Percentiles rank a stretch among this genome's conserved stretches.
Evolutionary conservation across 2,888 invertebrate genomes (phyloP).

Genomic region (Aelia acuminata): DNA sequence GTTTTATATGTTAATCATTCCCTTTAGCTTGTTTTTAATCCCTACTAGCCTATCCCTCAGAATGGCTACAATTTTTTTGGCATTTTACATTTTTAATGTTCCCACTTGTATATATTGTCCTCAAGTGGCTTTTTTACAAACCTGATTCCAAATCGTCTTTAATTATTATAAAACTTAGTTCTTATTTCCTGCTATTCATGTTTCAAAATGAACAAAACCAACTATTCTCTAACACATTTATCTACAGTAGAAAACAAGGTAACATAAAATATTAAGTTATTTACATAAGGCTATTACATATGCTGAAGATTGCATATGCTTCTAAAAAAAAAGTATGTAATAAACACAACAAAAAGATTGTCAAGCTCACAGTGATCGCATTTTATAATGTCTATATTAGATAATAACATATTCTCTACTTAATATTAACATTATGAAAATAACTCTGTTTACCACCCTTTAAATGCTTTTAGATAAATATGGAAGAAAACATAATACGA

Average conservation of each 20-base stretch:
- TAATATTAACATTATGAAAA: constrained; percentile 44
- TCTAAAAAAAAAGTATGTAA: not conserved
- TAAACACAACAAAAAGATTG: constrained; percentile 46
- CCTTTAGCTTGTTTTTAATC: not conserved
- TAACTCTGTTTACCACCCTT: constrained; percentile 37
- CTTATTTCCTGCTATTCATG: constrained; percentile 19
- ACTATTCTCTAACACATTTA: constrained; percentile 37
- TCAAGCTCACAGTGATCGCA: constrained; percentile 50
- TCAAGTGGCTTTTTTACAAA: constrained; percentile 20
- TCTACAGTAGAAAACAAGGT: constrained; percentile 36
- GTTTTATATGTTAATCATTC: not conserved
- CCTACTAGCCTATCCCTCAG: not conserved
- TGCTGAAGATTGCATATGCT: constrained; percentile 42
- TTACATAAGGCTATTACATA: constrained; percentile 48
- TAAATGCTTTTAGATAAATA: constrained; percentile 25
- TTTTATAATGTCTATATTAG: constrained; percentile 24
- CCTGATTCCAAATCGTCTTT: not conserved
- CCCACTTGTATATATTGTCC: constrained; percentile 35
- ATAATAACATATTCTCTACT: constrained; percentile 37
- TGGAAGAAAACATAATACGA: not conserved
- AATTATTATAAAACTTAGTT: constrained; percentile 23
- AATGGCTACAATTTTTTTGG: not conserved
- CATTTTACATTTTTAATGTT: not conserved
- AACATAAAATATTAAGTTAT: constrained; percentile 11
- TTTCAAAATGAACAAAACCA: not conserved